Evolutionary conservation across 2,888 invertebrate genomes (phyloP).

Genomic region (Rhamphomyia laevipes): DNA sequence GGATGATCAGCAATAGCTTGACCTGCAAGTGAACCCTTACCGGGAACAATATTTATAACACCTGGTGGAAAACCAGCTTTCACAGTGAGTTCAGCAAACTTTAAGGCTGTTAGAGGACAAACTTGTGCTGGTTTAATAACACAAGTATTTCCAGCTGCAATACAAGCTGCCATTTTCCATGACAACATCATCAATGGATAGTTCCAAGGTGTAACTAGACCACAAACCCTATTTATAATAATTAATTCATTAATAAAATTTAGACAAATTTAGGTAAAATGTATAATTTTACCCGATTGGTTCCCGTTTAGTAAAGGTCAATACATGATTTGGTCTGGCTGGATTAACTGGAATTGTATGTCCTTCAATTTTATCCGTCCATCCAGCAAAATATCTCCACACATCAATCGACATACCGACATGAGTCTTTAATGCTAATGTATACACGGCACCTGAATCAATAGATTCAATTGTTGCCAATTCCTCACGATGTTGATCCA

Average conservation of each 20-base stretch:
- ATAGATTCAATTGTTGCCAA: slow-evolving; percentile 86
- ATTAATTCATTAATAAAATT: neutral
- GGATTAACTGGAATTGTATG: slow-evolving; percentile 84
- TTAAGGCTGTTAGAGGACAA: slow-evolving; percentile 85
- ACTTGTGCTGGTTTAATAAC: slow-evolving; percentile 91
- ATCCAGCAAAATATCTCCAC: slow-evolving; percentile 93
- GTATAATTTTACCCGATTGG: slow-evolving; percentile 63
- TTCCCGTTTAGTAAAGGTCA: slow-evolving; percentile 79
- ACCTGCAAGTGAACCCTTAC: slow-evolving; percentile 66
- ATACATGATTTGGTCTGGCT: slow-evolving; percentile 80
- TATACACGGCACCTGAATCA: slow-evolving; percentile 95
- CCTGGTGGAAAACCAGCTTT: slow-evolving; percentile 91
- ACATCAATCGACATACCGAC: slow-evolving; percentile 97
- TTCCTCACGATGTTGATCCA: slow-evolving; percentile 91
- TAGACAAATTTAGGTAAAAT: neutral
- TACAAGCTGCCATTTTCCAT: slow-evolving; percentile 97
- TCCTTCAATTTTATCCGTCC: slow-evolving; percentile 93
- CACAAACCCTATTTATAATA: slow-evolving; percentile 62
- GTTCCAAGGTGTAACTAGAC: slow-evolving; percentile 92
- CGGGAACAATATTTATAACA: slow-evolving; percentile 86
- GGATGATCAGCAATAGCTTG: slow-evolving; percentile 81
- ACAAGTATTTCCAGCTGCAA: slow-evolving; percentile 93
- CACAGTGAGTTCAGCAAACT: slow-evolving; percentile 83
- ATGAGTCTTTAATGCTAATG: slow-evolving; percentile 90
- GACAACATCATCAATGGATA: slow-evolving; percentile 98